These are phyloP conservation scores for Gobionotothen gibberifrons DNA, from an alignment of 2,797 vertebrate species.

Conservation along the genomic window DNA sequence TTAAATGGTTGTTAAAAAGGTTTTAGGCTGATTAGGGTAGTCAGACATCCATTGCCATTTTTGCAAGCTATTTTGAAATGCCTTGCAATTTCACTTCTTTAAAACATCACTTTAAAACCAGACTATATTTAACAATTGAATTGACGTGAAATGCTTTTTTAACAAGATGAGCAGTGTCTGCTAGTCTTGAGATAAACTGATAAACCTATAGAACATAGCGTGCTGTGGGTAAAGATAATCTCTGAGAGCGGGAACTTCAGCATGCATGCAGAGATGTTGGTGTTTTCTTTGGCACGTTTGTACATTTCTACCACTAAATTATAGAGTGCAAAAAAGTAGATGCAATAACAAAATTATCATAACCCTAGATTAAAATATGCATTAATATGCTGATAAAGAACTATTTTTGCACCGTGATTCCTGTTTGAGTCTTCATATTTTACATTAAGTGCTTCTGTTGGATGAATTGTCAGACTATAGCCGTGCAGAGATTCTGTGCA, in stretches of 20 bases:
- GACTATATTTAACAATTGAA: too few species aligned
- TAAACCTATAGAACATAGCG: neutral
- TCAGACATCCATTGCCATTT: too few species aligned
- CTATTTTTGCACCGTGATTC: neutral
- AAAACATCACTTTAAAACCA: too few species aligned
- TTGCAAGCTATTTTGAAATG: neutral
- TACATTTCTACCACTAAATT: conserved; percentile 1
- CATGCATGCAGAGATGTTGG: neutral
- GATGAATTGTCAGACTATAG: too few species aligned
- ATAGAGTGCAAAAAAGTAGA: neutral
- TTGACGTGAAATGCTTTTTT: too few species aligned
- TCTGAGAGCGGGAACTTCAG: neutral
- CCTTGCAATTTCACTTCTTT: too few species aligned
- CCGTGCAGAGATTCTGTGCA: neutral
- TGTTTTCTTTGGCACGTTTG: neutral
- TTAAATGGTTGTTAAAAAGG: too few species aligned
- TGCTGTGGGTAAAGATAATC: neutral
- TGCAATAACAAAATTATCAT: neutral
- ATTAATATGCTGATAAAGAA: too few species aligned
- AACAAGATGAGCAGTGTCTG: too few species aligned
- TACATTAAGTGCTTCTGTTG: too few species aligned
- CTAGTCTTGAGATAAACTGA: too few species aligned
- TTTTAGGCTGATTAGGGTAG: too few species aligned
- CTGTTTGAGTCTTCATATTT: neutral
- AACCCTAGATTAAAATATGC: neutral